Evolutionary conservation across 2,797 vertebrate genomes (phyloP).

Genomic region (Ibycter americanus): DNA sequence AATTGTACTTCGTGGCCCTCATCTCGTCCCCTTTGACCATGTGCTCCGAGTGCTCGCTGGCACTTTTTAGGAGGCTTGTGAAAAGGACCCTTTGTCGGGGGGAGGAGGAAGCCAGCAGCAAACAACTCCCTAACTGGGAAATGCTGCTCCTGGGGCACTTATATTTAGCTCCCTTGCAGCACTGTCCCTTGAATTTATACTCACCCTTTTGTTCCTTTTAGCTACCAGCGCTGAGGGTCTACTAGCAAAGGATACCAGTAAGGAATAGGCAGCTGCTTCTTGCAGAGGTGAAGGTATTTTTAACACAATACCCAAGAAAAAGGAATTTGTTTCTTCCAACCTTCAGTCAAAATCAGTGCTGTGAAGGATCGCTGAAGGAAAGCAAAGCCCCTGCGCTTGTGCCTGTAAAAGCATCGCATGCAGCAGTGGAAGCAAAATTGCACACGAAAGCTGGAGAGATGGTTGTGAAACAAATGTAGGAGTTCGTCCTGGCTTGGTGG

Average conservation of each 20-base stretch:
- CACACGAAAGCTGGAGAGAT: background rate
- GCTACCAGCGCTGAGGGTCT: background rate
- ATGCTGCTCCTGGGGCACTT: conserved; percentile 10
- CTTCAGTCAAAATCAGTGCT: background rate
- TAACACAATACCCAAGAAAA: conserved; percentile 29
- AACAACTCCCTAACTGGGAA: background rate
- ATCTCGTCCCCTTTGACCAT: background rate
- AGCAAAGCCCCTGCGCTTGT: background rate
- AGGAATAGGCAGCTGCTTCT: background rate
- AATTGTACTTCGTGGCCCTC: background rate
- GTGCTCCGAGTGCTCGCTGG: background rate
- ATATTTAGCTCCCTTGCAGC: conserved; percentile 44
- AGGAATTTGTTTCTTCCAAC: background rate
- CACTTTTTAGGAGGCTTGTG: background rate
- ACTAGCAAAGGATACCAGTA: background rate
- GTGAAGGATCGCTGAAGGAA: background rate
- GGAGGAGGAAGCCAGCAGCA: background rate
- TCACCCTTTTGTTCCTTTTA: conserved; percentile 38
- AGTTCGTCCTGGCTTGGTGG: background rate
- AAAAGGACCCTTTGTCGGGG: conserved; percentile 36
- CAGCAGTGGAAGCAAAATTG: background rate
- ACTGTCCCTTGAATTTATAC: conserved; percentile 4
- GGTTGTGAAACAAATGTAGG: background rate
- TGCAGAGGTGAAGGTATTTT: background rate
- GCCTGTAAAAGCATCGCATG: background rate